Evolutionary conservation across 35 echinoderm and acorn worm species (phyloP).

Genomic region (Nesometra sesokonis): DNA sequence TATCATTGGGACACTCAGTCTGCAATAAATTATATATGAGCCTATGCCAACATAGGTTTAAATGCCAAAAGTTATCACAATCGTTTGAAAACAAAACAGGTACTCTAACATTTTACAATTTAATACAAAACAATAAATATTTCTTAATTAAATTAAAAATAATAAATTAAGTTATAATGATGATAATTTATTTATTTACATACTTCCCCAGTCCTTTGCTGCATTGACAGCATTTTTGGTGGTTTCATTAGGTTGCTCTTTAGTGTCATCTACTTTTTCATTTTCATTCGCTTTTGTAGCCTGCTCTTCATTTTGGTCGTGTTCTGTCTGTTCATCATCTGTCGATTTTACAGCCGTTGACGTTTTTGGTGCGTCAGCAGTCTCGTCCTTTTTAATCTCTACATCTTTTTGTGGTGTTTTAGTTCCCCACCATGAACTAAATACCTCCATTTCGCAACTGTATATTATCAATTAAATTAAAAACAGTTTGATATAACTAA

Average conservation of each 20-base stretch:
- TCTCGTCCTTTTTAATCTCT: neutral
- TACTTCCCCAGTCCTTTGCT: slow-evolving; percentile 72
- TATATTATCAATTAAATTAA: neutral
- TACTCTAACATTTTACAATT: no score
- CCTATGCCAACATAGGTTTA: no score
- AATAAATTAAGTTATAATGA: no score
- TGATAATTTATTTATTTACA: neutral
- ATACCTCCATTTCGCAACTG: neutral
- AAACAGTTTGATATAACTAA: no score
- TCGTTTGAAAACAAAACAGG: no score
- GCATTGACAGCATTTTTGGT: slow-evolving; percentile 30
- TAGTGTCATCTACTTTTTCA: neutral
- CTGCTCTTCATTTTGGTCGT: neutral
- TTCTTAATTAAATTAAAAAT: no score
- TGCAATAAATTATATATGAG: no score
- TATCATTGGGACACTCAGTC: no score
- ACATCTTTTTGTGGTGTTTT: neutral
- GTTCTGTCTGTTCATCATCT: neutral
- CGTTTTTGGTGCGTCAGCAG: neutral
- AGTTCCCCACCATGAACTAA: neutral
- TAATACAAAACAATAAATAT: no score
- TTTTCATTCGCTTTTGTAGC: neutral
- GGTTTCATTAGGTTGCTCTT: slow-evolving; percentile 11
- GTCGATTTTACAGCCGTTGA: neutral
- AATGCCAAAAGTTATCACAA: no score